Conservation (phyloP, 2,888 invertebrate genomes). For the Diaprepes abbreviatus region DNA sequence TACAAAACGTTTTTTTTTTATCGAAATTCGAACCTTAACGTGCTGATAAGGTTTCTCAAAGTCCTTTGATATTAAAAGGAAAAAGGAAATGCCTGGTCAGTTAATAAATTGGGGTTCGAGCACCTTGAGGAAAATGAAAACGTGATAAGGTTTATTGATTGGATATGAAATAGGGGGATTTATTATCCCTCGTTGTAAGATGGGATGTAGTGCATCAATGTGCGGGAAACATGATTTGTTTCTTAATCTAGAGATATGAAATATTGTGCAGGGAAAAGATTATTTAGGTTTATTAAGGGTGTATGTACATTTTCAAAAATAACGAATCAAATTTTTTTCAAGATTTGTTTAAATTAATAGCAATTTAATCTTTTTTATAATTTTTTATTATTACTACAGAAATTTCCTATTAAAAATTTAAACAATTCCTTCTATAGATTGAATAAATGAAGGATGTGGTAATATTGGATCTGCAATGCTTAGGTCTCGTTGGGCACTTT, state of each 20-base stretch:
- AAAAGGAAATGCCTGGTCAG: conserved; percentile 27
- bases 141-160: conserved; percentile 30
- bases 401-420: no score
- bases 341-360: no score
- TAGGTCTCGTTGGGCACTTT: no score
- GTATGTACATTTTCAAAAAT: no score
- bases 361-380: no score
- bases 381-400: no score
- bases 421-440: no score
- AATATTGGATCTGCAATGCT: no score
- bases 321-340: no score
- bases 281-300: no score
- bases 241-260: not conserved
- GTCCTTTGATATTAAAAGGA: conserved; percentile 19
- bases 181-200: not conserved
- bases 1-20: not conserved
- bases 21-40: not conserved
- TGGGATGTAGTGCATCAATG: conserved; percentile 4
- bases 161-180: conserved; percentile 9
- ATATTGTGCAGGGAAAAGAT: no score
- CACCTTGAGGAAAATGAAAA: conserved; percentile 35
- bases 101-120: conserved; percentile 35
- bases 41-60: conserved; percentile 5
- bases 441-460: no score
- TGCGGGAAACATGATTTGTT: conserved; percentile 1